Evolutionary conservation across 2,797 vertebrate genomes (phyloP).

Genomic region (Hypotaenidia philippensis): DNA sequence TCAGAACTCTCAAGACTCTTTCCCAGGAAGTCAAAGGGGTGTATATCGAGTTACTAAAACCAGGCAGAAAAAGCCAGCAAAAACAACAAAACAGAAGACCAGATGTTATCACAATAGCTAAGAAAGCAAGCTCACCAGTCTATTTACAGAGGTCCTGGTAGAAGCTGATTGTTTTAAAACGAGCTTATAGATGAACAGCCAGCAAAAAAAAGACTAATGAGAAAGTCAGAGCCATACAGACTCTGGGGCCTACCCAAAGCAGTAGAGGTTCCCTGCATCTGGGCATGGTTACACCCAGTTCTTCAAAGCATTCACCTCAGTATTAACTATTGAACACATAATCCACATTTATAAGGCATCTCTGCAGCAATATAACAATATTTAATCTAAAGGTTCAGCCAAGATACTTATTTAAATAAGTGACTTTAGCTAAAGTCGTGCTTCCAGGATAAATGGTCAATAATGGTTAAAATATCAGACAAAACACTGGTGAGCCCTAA

Average conservation of each 20-base stretch:
- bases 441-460: neutral
- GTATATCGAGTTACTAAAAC: neutral
- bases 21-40: neutral
- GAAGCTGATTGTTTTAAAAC: neutral
- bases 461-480: neutral
- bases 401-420: neutral
- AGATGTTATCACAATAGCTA: neutral
- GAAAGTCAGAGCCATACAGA: neutral
- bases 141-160: neutral
- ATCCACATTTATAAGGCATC: neutral
- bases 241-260: neutral
- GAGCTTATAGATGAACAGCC: neutral
- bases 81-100: fast-evolving
- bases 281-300: neutral
- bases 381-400: neutral
- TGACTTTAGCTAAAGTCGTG: neutral
- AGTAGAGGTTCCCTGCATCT: neutral
- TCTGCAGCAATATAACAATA: neutral
- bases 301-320: neutral
- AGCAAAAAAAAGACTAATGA: neutral
- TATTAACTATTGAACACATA: neutral
- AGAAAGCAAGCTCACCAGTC: neutral
- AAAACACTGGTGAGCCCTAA: neutral
- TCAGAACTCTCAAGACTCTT: neutral
- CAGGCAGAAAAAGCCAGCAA: neutral